phyloP scores from a whole-genome alignment of 1,140 invertebrate genomes.

The Sinonovacula constricta region DNA sequence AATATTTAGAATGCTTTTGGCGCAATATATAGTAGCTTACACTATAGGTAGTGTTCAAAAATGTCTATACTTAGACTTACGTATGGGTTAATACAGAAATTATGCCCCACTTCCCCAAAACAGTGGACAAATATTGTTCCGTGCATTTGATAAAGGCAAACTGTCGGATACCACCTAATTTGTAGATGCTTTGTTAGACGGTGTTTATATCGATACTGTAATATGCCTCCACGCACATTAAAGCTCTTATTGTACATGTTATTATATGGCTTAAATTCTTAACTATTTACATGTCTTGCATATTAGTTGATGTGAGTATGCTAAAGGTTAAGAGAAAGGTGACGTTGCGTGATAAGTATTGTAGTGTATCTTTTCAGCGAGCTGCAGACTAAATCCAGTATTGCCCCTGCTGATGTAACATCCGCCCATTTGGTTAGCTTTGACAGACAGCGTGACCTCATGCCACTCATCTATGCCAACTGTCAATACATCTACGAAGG shows the following conservation, averaged over 20 bases:
- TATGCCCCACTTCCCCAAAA: too few relatives aligned
- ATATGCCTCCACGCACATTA: too few relatives aligned
- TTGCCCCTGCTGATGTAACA: constrained; percentile 27
- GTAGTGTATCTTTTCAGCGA: constrained; percentile 1
- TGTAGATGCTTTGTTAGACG: too few relatives aligned
- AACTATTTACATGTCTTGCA: background rate
- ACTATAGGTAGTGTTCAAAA: too few relatives aligned
- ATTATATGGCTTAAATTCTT: background rate
- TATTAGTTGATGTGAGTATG: background rate
- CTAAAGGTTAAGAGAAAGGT: background rate
- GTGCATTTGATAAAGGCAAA: too few relatives aligned
- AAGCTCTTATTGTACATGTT: background rate
- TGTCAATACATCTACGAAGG: constrained; percentile 68
- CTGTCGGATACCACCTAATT: too few relatives aligned
- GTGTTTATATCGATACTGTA: too few relatives aligned
- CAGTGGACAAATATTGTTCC: too few relatives aligned
- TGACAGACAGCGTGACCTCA: constrained; percentile 60
- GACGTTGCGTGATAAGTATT: background rate
- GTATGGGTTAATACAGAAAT: too few relatives aligned
- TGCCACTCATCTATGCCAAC: constrained; percentile 64
- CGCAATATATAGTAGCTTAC: too few relatives aligned
- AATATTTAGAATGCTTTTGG: too few relatives aligned
- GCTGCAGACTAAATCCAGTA: constrained; percentile 13
- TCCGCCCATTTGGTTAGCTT: constrained; percentile 61
- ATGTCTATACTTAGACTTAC: too few relatives aligned